Evolutionary conservation across 2,888 invertebrate genomes (phyloP).

Genomic region (Lepidocyrtinus sp.): DNA sequence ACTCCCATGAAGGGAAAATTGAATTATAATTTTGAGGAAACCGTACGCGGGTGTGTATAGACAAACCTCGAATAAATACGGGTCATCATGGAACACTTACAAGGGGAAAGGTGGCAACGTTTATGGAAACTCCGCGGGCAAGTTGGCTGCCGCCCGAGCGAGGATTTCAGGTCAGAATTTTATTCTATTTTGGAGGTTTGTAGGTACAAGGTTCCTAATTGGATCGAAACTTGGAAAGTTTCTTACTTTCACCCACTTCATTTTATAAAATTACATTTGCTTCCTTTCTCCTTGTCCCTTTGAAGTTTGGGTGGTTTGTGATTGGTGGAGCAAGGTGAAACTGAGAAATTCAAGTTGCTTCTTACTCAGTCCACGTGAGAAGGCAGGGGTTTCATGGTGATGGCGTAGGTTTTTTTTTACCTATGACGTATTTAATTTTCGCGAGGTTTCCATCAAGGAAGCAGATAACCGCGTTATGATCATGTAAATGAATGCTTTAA

Average conservation of each 20-base stretch:
- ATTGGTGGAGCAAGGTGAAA: no score
- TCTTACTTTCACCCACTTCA: neutral
- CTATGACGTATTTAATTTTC: no score
- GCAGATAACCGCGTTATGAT: neutral
- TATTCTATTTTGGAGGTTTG: neutral
- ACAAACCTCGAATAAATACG: constrained; percentile 34
- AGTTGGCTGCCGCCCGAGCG: constrained; percentile 18
- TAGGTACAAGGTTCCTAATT: neutral
- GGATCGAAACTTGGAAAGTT: neutral
- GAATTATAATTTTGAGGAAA: constrained; percentile 44
- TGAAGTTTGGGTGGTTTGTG: neutral
- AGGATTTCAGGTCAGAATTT: constrained; percentile 47
- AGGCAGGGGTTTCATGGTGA: no score
- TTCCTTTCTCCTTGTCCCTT: neutral
- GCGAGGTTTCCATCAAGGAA: neutral
- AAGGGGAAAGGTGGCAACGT: constrained; percentile 43
- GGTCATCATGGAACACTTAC: constrained; percentile 28
- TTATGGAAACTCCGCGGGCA: constrained; percentile 28
- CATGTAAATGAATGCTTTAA: neutral
- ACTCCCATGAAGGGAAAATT: constrained; percentile 9
- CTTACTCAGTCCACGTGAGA: no score
- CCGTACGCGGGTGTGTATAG: constrained; percentile 27
- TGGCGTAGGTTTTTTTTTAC: no score
- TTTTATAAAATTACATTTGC: neutral
- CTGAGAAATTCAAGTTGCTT: no score